Base-by-base conservation (phyloP, 2,888 invertebrate species). In the Coleophora deauratella region DNA sequence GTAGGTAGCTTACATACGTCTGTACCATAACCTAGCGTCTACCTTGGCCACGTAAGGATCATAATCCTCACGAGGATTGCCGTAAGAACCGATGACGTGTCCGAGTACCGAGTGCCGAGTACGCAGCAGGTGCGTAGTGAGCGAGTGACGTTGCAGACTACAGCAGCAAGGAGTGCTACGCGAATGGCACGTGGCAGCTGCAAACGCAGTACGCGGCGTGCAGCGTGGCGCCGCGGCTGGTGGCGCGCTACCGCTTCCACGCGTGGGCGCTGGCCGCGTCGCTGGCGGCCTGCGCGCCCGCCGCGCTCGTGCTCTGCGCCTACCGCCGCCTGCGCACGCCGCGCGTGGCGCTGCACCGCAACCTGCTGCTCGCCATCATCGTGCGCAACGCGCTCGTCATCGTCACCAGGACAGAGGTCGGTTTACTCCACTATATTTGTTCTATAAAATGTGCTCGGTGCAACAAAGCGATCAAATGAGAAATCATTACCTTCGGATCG, bases 191-290 rank as follows among this genome's bases (percentile, higher is more conserved):
- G 0, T 91, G 91, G 91, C 86, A 87, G 38, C 60, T 78, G 0
- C 72, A 80, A 42, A 90, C 91, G 0, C 85, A 91, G 54, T 91
- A 90, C 62, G 66, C 64, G 27, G 68, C 79, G 0, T 91, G 91
- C 66, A 85, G 87, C 42, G 72, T 89, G 35, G 78, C 88, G 0
- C 76, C 88, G 0, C 73, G 88, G 0, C 74, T 89, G 9, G 59
- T 86, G 32, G 60, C 66, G 1, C 75, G 90, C 3, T 87, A 88
- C 48, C 68, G 72, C 11, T 89, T 84, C 65, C 87, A 90, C 60
- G 82, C 90, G 35, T 72, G 68, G 1, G 70, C 87, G 37, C 62
- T 91, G 4, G 59, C 79, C 0, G 59, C 89, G 41, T 88, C 90
- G 9, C 77, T 86, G 21, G 67, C 66, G 0, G 61, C 87, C 8